Evolutionary conservation across 2,888 invertebrate species (phyloP), one percentile per base, ranked within the genome.

Genomic region (Bruchidius siliquastri): DNA sequence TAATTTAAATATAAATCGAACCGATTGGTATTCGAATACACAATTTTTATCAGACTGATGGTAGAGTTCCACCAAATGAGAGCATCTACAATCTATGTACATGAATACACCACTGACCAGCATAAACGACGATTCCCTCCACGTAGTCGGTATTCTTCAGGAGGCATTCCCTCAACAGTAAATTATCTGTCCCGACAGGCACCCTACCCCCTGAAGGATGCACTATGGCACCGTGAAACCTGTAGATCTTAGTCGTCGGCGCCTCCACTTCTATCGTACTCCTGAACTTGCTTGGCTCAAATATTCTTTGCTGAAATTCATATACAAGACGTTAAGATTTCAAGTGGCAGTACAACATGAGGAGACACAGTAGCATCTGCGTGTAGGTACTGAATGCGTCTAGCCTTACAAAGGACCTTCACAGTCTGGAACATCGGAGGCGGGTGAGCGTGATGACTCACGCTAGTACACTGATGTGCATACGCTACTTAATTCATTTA

Each of bases 71-170:
- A n/a, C n/a, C n/a, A n/a, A n/a, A n/a, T n/a, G n/a, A n/a, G n/a
- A n/a, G n/a, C n/a, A n/a, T n/a, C n/a, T n/a, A n/a, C n/a, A n/a
- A n/a, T n/a, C n/a, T n/a, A 26, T 8, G 26, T 2, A 2, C 26
- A 26, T 26, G 8, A 26, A 26, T n/a, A n/a, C n/a, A 26, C 26
- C 3, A 10, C 68, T 84, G 85, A 91, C 92, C 94, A 78, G 96
- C 97, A 89, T 99, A 99, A 72, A 99, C 94, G 71, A 98, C 97
- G 84, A 99, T 94, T 74, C 98, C 99, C 86, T 98, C 98, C 68
- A 98, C 92, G 86, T 91, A 98, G 86, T 98, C 97, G 13, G 99
- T 98, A 87, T 99, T 99, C 88, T 98, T 96, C 81, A 99, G 90
- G 79, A 95, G 91, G 86, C 98, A 98, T 85, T 98, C 98, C 83